Evolutionary conservation across 1,140 invertebrate genomes (phyloP).

Genomic region (Tetranychus cinnabarinus): DNA sequence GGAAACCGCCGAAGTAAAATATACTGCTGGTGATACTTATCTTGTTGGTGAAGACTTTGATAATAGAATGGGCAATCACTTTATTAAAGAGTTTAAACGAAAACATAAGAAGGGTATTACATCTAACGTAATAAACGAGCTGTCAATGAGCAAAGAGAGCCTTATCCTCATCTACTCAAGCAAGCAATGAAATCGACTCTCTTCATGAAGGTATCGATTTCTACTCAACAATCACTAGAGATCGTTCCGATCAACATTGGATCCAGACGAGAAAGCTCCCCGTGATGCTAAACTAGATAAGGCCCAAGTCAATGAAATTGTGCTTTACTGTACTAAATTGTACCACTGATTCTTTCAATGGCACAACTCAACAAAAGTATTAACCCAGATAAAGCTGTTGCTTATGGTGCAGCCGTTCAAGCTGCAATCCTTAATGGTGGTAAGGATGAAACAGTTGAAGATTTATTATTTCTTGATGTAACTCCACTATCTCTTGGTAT

Average conservation of each 20-base stretch:
- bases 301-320: slow-evolving; percentile 65
- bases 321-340: slow-evolving; percentile 78
- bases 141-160: slow-evolving; percentile 89
- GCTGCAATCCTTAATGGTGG: slow-evolving; percentile 67
- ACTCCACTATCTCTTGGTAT: slow-evolving; percentile 85
- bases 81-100: slow-evolving; percentile 96
- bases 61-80: slow-evolving; percentile 93
- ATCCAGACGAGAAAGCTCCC: slow-evolving; percentile 20
- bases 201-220: slow-evolving; percentile 95
- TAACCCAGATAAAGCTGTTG: slow-evolving; percentile 77
- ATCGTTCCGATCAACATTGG: slow-evolving; percentile 32
- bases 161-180: slow-evolving; percentile 79
- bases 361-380: slow-evolving; percentile 86
- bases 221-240: slow-evolving; percentile 89
- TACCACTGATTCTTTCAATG: slow-evolving; percentile 46
- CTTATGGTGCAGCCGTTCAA: slow-evolving; percentile 52
- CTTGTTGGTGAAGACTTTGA: slow-evolving; percentile 96
- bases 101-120: slow-evolving; percentile 95
- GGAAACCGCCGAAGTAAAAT: slow-evolving; percentile 77
- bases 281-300: slow-evolving; percentile 22
- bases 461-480: slow-evolving; percentile 73
- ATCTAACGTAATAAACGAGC: slow-evolving; percentile 76
- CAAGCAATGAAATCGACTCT: slow-evolving; percentile 95
- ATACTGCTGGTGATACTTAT: slow-evolving; percentile 96
- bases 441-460: slow-evolving; percentile 73